These are phyloP conservation scores for Syngnathus acus DNA, from an alignment of 2,797 vertebrate species.

Conservation along the genomic window DNA sequence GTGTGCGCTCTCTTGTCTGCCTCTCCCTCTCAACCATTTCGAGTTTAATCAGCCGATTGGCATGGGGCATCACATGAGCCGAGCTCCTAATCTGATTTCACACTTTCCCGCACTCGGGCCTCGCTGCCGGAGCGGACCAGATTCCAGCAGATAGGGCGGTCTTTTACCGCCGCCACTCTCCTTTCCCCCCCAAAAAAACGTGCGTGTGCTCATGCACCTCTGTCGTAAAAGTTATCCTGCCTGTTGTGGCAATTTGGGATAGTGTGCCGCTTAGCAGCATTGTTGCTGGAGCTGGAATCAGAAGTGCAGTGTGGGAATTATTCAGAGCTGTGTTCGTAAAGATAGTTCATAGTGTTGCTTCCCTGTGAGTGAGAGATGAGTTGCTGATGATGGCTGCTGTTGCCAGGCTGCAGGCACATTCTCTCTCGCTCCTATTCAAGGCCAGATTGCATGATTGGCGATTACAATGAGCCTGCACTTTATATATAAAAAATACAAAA, in stretches of 20 bases:
- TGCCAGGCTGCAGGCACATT: constrained; percentile 33
- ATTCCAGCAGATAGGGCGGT: constrained; percentile 42
- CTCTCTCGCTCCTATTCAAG: constrained; percentile 23
- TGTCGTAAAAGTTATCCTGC: background rate
- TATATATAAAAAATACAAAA: background rate
- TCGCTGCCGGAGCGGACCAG: constrained; percentile 45
- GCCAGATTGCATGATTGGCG: constrained; percentile 8
- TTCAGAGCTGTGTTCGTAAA: background rate
- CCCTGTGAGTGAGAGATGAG: constrained; percentile 5
- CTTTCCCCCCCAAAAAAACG: background rate
- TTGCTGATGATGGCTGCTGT: constrained; percentile 28
- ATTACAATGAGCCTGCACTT: background rate
- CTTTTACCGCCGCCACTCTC: background rate
- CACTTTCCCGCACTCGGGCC: constrained; percentile 60
- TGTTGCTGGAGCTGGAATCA: background rate
- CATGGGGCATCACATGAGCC: constrained; percentile 69
- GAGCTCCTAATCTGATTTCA: constrained; percentile 70
- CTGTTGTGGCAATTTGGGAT: background rate
- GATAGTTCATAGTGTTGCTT: background rate
- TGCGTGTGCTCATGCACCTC: background rate
- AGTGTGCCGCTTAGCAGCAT: background rate
- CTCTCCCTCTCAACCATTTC: constrained; percentile 48
- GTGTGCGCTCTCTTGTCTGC: constrained; percentile 8
- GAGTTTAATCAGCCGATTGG: constrained; percentile 66
- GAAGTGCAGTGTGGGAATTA: background rate